Conservation (phyloP, 2,113 vertebrate genomes). For the Gasterosteus nipponicus region DNA sequence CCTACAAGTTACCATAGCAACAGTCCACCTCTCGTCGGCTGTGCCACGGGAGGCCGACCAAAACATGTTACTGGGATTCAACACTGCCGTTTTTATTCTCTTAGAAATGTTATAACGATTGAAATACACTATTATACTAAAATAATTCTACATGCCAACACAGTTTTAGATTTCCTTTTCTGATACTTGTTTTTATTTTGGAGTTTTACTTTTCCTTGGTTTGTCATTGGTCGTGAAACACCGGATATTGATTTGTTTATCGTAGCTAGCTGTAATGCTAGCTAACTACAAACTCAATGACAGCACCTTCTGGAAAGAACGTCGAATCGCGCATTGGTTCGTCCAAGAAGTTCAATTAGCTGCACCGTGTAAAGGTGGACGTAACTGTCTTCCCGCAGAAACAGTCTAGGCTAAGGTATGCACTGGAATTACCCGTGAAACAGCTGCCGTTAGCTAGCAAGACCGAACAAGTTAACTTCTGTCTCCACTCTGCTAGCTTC, state of each 20-base stretch:
- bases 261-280: constrained; percentile 19
- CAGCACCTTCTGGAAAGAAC: not conserved
- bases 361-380: not conserved
- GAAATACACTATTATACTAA: accelerated
- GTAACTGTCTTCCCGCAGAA: not conserved
- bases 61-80: not conserved
- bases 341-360: not conserved
- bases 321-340: not conserved
- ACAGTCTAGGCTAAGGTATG: constrained; percentile 47
- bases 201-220: not conserved
- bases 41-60: constrained; percentile 62
- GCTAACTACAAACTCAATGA: constrained; percentile 18
- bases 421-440: not conserved
- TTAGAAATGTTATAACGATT: not conserved
- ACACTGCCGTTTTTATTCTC: accelerated
- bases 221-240: constrained; percentile 14
- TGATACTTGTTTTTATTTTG: not conserved
- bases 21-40: not conserved
- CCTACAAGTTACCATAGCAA: constrained; percentile 32
- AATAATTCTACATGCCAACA: accelerated
- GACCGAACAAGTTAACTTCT: constrained; percentile 27
- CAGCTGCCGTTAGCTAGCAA: constrained; percentile 1
- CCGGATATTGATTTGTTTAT: constrained; percentile 49
- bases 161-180: not conserved
- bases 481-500: not conserved